Evolutionary conservation across 2,888 invertebrate genomes (phyloP).

Genomic region (Troilus luridus): DNA sequence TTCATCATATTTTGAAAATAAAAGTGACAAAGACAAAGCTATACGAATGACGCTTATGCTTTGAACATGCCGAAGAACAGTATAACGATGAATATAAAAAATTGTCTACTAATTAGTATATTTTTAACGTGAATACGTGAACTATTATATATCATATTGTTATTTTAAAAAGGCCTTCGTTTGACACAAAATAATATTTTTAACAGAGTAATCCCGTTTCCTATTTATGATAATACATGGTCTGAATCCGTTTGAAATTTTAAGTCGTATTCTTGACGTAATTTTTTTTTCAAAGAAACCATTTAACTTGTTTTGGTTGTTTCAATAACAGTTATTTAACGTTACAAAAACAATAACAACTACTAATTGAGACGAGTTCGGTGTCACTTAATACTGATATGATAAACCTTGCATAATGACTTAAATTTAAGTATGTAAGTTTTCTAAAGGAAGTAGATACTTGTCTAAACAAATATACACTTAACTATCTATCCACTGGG

Average conservation of each 20-base stretch:
- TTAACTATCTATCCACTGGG: no score
- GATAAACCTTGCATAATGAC: no score
- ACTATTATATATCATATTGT: slow-evolving; percentile 16
- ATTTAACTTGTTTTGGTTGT: background rate
- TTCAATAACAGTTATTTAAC: background rate
- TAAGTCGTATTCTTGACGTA: background rate
- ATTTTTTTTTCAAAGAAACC: background rate
- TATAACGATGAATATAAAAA: background rate
- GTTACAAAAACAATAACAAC: background rate
- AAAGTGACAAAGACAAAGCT: background rate
- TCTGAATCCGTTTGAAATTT: background rate
- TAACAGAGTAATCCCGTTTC: background rate
- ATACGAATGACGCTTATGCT: background rate
- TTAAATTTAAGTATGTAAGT: no score
- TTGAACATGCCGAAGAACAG: background rate
- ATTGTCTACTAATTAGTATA: background rate
- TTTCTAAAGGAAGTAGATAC: no score
- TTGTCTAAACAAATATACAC: no score
- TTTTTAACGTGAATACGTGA: background rate
- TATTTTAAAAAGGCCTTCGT: background rate
- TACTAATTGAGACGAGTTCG: no score
- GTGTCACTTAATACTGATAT: background rate
- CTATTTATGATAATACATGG: background rate
- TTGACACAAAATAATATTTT: background rate
- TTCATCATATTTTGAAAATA: background rate